Evolutionary conservation across 2,888 invertebrate genomes (phyloP).

Genomic region (Camptogramma bilineatum): DNA sequence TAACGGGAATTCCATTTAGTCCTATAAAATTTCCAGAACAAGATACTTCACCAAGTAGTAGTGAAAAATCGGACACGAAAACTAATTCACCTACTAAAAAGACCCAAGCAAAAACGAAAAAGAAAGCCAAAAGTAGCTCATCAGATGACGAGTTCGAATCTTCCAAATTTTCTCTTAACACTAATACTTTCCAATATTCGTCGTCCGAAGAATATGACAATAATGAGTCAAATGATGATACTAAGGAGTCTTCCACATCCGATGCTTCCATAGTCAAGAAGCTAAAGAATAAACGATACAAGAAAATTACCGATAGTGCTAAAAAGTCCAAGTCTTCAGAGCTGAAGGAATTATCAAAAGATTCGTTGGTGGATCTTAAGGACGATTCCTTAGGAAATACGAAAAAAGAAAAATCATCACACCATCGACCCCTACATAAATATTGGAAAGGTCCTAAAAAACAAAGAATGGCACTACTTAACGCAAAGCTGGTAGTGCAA

Average conservation of each 20-base stretch:
- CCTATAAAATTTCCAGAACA: slow-evolving; percentile 75
- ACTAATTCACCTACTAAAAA: slow-evolving; percentile 57
- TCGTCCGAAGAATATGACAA: slow-evolving; percentile 78
- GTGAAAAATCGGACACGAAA: slow-evolving; percentile 52
- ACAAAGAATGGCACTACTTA: slow-evolving; percentile 94
- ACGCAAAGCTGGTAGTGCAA: slow-evolving; percentile 94
- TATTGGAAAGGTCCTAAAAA: slow-evolving; percentile 92
- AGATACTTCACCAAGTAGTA: slow-evolving; percentile 57
- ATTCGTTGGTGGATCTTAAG: slow-evolving; percentile 75
- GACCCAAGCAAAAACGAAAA: slow-evolving; percentile 60
- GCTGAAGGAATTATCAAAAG: slow-evolving; percentile 78
- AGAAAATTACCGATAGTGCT: slow-evolving; percentile 69
- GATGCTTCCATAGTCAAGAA: slow-evolving; percentile 70
- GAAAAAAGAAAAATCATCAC: slow-evolving; percentile 57
- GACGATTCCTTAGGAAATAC: slow-evolving; percentile 71
- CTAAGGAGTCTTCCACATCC: slow-evolving; percentile 76
- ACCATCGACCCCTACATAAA: slow-evolving; percentile 74
- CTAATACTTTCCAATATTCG: slow-evolving; percentile 66
- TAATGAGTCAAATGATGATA: slow-evolving; percentile 77
- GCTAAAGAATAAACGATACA: slow-evolving; percentile 74
- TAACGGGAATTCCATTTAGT: slow-evolving; percentile 81
- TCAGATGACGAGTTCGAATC: slow-evolving; percentile 77
- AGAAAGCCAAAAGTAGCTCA: slow-evolving; percentile 63
- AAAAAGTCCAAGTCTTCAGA: slow-evolving; percentile 75
- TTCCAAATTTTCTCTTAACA: slow-evolving; percentile 75